Conservation (phyloP, 2,888 invertebrate genomes). For the Acrobasis suavella region DNA sequence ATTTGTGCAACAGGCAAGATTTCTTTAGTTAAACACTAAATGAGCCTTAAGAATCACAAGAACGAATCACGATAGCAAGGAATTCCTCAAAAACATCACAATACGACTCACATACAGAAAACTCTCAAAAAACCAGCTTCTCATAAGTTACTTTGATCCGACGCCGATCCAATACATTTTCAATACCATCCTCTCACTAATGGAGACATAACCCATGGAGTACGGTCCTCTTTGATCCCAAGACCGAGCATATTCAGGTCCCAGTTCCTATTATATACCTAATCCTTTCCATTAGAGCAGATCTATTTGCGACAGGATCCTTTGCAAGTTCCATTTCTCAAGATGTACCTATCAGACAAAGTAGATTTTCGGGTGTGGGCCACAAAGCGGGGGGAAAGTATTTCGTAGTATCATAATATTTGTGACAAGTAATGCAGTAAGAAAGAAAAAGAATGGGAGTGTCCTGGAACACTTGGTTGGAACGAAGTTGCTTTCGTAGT, state of each 20-base stretch:
- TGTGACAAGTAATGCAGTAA: no score
- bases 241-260: constrained; percentile 45
- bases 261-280: constrained; percentile 45
- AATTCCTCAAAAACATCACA: background rate
- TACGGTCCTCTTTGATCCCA: constrained; percentile 49
- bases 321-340: constrained; percentile 26
- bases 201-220: constrained; percentile 46
- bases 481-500: no score
- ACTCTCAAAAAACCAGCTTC: background rate
- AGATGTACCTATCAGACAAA: constrained; percentile 22
- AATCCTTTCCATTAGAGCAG: constrained; percentile 45
- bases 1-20: no score
- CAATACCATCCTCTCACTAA: constrained; percentile 47
- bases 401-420: background rate
- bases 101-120: background rate
- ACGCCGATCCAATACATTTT: constrained; percentile 44
- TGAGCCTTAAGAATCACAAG: no score
- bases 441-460: no score
- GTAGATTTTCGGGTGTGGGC: constrained; percentile 20
- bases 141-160: constrained; percentile 42
- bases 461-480: no score
- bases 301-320: constrained; percentile 33
- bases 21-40: no score
- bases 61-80: background rate
- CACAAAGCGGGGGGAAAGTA: background rate